Percentiles rank a stretch among this genome's conserved stretches.
phyloP scores from a whole-genome alignment of 1,140 invertebrate species.

The Agrypnia vestita region DNA sequence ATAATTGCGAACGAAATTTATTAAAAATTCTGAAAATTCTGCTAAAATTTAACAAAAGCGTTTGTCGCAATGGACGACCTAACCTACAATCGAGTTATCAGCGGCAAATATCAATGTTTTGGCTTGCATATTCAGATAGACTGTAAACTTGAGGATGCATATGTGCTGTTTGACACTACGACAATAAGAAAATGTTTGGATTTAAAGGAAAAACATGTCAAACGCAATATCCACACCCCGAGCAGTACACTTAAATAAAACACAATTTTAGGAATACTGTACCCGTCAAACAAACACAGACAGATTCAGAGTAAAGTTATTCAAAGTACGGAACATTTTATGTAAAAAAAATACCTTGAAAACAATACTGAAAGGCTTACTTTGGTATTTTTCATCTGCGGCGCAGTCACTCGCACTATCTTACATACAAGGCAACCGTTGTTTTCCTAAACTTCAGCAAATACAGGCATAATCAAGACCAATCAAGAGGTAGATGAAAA shows the following conservation, averaged over 20 bases:
- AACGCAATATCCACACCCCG: slow-evolving; percentile 56
- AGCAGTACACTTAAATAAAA: slow-evolving; percentile 32
- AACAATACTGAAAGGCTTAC: slow-evolving; percentile 47
- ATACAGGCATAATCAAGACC: slow-evolving; percentile 40
- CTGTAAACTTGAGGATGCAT: not conserved
- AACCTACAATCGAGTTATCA: slow-evolving; percentile 47
- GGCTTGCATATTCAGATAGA: not conserved
- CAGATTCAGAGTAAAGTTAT: slow-evolving; percentile 2
- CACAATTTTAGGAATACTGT: slow-evolving; percentile 35
- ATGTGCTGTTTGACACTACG: not conserved
- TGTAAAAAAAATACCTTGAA: slow-evolving; percentile 23
- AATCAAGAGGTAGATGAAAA: slow-evolving; percentile 44
- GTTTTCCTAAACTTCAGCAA: slow-evolving; percentile 71
- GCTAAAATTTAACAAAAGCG: slow-evolving; percentile 23
- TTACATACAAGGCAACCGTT: slow-evolving; percentile 72
- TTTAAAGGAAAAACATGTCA: slow-evolving; percentile 48
- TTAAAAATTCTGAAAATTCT: slow-evolving; percentile 26
- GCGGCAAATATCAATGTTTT: slow-evolving; percentile 29
- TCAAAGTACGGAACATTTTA: not conserved
- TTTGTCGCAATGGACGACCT: slow-evolving; percentile 48
- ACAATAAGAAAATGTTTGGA: slow-evolving; percentile 31
- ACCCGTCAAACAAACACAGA: slow-evolving; percentile 26
- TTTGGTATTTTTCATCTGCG: slow-evolving; percentile 69
- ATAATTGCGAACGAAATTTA: slow-evolving; percentile 17
- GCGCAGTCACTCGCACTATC: slow-evolving; percentile 72